phyloP scores from a whole-genome alignment of 2,113 vertebrate species.

The Cochlearius cochlearius region DNA sequence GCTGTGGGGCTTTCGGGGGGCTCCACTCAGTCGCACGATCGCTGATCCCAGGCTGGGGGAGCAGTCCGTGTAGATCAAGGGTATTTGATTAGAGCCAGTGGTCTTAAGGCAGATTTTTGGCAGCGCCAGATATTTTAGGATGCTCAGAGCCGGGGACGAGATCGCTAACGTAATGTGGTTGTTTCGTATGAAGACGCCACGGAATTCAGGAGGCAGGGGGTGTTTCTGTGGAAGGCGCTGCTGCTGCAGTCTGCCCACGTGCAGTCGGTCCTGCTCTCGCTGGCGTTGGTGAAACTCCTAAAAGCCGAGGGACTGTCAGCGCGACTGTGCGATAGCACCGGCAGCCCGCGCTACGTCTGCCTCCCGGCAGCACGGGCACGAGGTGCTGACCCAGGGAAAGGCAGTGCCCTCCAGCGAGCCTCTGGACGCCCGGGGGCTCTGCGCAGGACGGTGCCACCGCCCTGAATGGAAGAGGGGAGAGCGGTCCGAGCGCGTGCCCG shows the following conservation, averaged over 20 bases:
- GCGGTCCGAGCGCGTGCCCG: rapidly evolving
- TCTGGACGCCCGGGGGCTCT: neutral
- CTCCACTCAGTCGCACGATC: neutral
- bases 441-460: neutral
- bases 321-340: rapidly evolving
- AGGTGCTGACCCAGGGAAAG: too few species aligned
- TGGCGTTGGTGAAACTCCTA: neutral
- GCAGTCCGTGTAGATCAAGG: neutral
- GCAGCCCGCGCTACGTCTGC: neutral
- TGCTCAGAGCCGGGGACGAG: neutral
- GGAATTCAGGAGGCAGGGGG: neutral
- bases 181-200: neutral
- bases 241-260: neutral
- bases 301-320: neutral
- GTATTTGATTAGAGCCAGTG: neutral
- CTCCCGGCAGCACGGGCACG: neutral
- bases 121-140: neutral
- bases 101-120: neutral
- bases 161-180: neutral
- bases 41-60: neutral
- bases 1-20: neutral
- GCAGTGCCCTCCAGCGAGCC: neutral
- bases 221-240: neutral
- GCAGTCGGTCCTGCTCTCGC: neutral
- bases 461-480: neutral